Percentiles rank a stretch among this genome's conserved stretches.
Conservation (phyloP, 2,797 vertebrate species). For the Lerista edwardsae region DNA sequence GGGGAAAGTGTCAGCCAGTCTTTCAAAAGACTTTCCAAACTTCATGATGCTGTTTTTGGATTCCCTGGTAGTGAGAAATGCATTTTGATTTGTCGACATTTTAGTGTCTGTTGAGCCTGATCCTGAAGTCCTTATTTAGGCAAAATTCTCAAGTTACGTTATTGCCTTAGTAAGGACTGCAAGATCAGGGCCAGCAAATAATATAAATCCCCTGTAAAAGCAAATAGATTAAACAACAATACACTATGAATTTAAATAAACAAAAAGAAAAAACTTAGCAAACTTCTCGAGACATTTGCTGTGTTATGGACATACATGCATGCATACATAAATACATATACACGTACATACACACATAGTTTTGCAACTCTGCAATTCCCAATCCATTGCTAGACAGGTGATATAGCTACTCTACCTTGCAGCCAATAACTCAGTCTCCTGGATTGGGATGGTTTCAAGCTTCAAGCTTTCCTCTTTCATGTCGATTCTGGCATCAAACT, state of each 20-base stretch:
- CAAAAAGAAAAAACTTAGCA: not conserved
- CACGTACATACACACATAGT: no score
- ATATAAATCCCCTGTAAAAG: not conserved
- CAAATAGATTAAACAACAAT: not conserved
- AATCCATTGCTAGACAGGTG: not conserved
- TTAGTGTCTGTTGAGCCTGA: not conserved
- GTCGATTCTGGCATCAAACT: slow-evolving; percentile 65
- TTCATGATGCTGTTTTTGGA: not conserved
- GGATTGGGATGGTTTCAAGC: slow-evolving; percentile 60
- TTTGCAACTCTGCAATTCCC: slow-evolving; percentile 11
- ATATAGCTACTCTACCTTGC: slow-evolving; percentile 57
- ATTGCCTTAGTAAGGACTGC: slow-evolving; percentile 7
- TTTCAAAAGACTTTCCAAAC: not conserved
- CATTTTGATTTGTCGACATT: not conserved
- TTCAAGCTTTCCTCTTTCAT: slow-evolving; percentile 68
- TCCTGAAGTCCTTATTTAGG: slow-evolving; percentile 17
- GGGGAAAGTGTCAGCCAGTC: not conserved
- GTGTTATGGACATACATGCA: not conserved
- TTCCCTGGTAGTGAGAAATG: not conserved
- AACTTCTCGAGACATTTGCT: not conserved
- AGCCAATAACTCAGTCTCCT: slow-evolving; percentile 53
- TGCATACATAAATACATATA: no score
- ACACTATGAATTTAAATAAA: not conserved
- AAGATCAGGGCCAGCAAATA: not conserved
- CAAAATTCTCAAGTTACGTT: slow-evolving; percentile 19